Percentiles rank a stretch among this genome's conserved stretches.
These are phyloP conservation scores for Gambusia affinis DNA, from an alignment of 2,113 vertebrate species.

Conservation along the genomic window DNA sequence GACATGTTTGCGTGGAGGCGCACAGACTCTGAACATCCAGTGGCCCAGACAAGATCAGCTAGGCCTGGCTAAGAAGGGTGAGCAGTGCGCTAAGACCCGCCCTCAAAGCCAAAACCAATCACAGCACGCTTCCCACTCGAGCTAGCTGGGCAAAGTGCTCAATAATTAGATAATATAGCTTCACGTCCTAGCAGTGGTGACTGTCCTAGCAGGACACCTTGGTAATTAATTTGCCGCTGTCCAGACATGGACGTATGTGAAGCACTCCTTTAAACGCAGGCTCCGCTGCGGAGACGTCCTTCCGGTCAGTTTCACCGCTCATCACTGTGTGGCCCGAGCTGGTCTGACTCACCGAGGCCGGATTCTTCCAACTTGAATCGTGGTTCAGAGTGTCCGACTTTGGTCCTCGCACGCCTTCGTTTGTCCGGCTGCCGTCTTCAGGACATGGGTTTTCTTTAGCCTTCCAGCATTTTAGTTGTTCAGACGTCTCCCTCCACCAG, in stretches of 20 bases:
- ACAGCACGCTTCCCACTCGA: constrained; percentile 23
- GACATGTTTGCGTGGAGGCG: constrained; percentile 35
- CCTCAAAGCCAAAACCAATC: constrained; percentile 46
- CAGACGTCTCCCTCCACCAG: not conserved
- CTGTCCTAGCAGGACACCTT: not conserved
- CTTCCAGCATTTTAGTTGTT: constrained; percentile 33
- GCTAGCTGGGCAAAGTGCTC: constrained; percentile 36
- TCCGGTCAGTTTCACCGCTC: not conserved
- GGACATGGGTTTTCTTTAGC: constrained; percentile 20
- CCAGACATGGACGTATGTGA: constrained; percentile 5
- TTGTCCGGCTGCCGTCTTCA: not conserved
- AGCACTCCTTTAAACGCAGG: constrained; percentile 37
- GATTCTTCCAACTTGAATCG: constrained; percentile 22
- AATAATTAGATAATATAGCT: constrained; percentile 47
- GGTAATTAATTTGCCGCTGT: constrained; percentile 14
- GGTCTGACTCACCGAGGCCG: constrained; percentile 4
- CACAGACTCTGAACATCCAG: constrained; percentile 40
- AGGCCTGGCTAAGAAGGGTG: constrained; percentile 27
- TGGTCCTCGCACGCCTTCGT: constrained; percentile 6
- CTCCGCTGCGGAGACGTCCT: constrained; percentile 21
- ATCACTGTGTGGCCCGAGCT: not conserved
- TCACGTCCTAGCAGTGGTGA: constrained; percentile 31
- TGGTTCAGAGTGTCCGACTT: constrained; percentile 12
- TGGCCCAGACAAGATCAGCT: constrained; percentile 33
- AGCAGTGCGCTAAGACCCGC: constrained; percentile 31